Evolutionary conservation across 2,888 invertebrate species (phyloP), one percentile per base, ranked within the genome.

Genomic region (Clivina fossor): DNA sequence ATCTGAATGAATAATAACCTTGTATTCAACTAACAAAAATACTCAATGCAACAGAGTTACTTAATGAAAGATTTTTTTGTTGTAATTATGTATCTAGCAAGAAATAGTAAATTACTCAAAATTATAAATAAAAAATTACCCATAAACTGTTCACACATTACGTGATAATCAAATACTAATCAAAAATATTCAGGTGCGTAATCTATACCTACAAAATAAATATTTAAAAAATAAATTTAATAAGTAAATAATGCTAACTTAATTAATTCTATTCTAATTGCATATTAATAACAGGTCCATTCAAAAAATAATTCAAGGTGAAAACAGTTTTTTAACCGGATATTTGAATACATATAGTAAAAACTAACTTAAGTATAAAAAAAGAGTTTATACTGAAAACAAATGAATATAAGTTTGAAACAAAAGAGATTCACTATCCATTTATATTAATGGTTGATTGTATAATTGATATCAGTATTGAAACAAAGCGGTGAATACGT

Each of bases 401-500:
- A 30, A 41, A 32, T 33, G 41, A 22, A 19, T 19, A 22, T 41
- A 32, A 32, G 18, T 32, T 53, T 32, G 40, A 40, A 38, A 53
- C 28, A 53, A 53, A 44, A 53, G 33, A 53, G 44, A 53, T 44
- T 37, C 28, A 33, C 43, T 41, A 41, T 43, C 43, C 33, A 32
- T 32, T n/a, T n/a, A 43, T 51, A 51, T 51, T 51, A 53, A 44
- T 53, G 33, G 33, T 53, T 28, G 35, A 24, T n/a, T 24, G 47
- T 33, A 47, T 32, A 33, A 47, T 19, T 22, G 32, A 18, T 22
- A 15, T 28, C 50, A 24, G 53, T n/a, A 47, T 35, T 26, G 35
- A 28, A 33, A 54, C 58, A 59, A 61, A 59, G 64, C 18, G 49
- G 62, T 62, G 66, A 66, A 66, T 66, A n/a, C 65, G 63, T 62